These are phyloP conservation scores for Archips crataeganus DNA, from an alignment of 2,888 invertebrate species.

Conservation along the genomic window DNA sequence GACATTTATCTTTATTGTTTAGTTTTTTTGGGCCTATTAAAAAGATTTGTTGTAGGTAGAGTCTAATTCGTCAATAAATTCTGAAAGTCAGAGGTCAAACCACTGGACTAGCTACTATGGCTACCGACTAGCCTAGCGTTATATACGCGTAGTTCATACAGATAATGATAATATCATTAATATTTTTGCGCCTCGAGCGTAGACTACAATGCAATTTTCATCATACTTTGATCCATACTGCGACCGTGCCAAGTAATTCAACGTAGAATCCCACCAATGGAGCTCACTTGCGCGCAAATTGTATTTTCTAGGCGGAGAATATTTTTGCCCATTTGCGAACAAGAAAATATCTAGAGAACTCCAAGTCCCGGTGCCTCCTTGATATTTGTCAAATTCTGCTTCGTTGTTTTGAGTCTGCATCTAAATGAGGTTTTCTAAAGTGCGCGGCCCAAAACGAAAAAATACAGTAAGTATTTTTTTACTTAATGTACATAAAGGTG, in stretches of 20 bases:
- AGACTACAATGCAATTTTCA: neutral
- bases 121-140: no score
- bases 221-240: conserved; percentile 69
- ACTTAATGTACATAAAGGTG: no score
- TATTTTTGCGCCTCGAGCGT: no score
- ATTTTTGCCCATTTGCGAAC: conserved; percentile 72
- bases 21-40: no score
- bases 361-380: conserved; percentile 46
- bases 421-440: no score
- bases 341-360: conserved; percentile 68
- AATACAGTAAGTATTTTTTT: neutral
- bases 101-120: no score
- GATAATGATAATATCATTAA: no score
- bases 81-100: no score
- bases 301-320: conserved; percentile 75
- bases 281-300: conserved; percentile 63
- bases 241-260: conserved; percentile 61
- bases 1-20: no score
- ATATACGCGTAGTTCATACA: no score
- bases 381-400: conserved; percentile 44
- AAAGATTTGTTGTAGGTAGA: no score
- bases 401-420: conserved; percentile 42
- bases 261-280: conserved; percentile 62
- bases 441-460: neutral
- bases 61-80: no score